Evolutionary conservation across 2,888 invertebrate species (phyloP).

Genomic region (Thumatha senex): DNA sequence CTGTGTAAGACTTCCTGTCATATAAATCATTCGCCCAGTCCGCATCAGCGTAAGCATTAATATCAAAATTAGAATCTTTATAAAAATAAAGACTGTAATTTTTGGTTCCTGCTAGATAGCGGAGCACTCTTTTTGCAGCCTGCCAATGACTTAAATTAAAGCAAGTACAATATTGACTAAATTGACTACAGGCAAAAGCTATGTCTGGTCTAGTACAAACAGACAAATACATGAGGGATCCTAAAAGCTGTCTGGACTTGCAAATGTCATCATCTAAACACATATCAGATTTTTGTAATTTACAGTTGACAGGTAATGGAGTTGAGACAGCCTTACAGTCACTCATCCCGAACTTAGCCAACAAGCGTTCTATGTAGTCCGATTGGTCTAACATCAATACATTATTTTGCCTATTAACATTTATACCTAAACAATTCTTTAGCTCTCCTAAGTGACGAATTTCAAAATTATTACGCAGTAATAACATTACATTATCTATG

Average conservation of each 20-base stretch:
- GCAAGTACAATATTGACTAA: not conserved
- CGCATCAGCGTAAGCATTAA: not conserved
- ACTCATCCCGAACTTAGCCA: not conserved
- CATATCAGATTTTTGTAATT: not conserved
- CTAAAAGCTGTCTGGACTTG: not conserved
- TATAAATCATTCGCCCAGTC: not conserved
- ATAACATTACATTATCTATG: not conserved
- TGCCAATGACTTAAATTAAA: not conserved
- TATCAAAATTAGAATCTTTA: not conserved
- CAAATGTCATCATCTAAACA: not conserved
- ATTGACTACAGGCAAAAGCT: not conserved
- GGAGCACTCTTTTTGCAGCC: not conserved
- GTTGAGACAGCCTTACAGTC: not conserved
- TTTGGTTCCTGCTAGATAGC: not conserved
- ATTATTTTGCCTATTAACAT: not conserved
- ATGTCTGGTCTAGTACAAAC: not conserved
- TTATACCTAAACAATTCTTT: not conserved
- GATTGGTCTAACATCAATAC: not conserved
- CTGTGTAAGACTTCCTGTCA: not conserved
- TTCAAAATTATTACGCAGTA: not conserved
- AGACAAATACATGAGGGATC: not conserved
- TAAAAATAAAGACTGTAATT: not conserved
- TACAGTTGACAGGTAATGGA: not conserved
- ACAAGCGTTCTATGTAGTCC: not conserved
- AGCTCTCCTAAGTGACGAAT: not conserved